A percentile compares a stretch with the other conserved stretches of the same genome.
phyloP scores from a whole-genome alignment of 2,113 vertebrate genomes.

The Aegotheles bennettii region DNA sequence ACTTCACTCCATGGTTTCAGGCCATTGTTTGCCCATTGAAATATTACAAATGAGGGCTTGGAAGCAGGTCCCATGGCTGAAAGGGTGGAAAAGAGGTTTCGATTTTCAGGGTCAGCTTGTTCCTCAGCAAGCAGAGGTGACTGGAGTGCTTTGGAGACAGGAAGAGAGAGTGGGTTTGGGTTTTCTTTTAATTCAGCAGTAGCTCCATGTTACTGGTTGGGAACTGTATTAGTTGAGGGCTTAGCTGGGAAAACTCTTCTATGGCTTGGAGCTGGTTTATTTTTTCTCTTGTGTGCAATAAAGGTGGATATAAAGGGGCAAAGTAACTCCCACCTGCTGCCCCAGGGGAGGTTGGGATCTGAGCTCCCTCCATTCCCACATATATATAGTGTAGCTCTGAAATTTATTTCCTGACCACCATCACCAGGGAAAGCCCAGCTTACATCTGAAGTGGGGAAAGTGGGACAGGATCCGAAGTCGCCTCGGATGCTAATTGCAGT shows the following conservation, averaged over 20 bases:
- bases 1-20: not conserved
- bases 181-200: not conserved
- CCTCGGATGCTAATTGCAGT: not conserved
- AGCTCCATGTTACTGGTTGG: not conserved
- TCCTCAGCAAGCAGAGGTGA: not conserved
- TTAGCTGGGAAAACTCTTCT: not conserved
- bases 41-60: not conserved
- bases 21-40: not conserved
- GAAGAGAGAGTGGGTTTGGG: not conserved
- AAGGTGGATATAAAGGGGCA: not conserved
- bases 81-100: not conserved
- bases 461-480: not conserved
- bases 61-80: accelerated
- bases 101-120: not conserved
- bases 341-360: not conserved
- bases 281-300: not conserved
- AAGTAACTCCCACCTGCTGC: not conserved
- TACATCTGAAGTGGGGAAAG: not conserved
- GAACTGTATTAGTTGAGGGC: not conserved
- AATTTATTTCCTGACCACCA: constrained; percentile 6
- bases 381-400: not conserved
- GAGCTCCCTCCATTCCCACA: not conserved
- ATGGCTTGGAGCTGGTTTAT: not conserved
- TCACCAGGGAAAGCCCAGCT: not conserved
- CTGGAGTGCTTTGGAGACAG: not conserved